Conservation (phyloP, 1,140 invertebrate genomes). For the Aphidius ervi region DNA sequence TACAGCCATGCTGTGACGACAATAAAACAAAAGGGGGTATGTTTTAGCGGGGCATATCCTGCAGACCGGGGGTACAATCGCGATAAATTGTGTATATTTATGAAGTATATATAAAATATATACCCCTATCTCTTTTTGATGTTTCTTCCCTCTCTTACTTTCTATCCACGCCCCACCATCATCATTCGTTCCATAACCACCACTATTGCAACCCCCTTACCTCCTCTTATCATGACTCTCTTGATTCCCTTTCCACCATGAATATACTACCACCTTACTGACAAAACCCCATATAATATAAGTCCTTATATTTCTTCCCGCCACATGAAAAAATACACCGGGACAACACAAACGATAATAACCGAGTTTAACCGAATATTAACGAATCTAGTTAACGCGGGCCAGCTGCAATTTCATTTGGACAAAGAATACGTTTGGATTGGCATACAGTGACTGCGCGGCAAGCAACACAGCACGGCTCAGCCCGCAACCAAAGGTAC, state of each 20-base stretch:
- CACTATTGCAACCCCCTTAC: too few species aligned
- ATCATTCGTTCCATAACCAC: too few species aligned
- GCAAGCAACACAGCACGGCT: constrained; percentile 51
- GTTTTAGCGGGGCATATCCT: too few species aligned
- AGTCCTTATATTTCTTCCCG: constrained; percentile 49
- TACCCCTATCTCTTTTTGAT: too few species aligned
- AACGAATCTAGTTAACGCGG: constrained; percentile 41
- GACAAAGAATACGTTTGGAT: constrained; percentile 50
- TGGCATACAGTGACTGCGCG: constrained; percentile 48
- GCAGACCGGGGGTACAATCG: too few species aligned
- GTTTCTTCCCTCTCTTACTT: too few species aligned
- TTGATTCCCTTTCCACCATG: constrained; percentile 24
- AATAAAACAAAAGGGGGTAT: too few species aligned
- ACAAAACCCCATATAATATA: constrained; percentile 21
- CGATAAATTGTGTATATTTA: too few species aligned
- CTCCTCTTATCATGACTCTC: constrained; percentile 2
- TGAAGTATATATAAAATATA: too few species aligned
- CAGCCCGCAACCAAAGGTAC: constrained; percentile 53
- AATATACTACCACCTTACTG: too few species aligned
- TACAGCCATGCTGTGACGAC: too few species aligned
- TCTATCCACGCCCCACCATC: too few species aligned
- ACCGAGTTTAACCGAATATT: constrained; percentile 38
- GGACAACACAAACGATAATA: constrained; percentile 41
- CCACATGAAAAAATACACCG: constrained; percentile 34
- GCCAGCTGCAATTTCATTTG: constrained; percentile 44